Evolutionary conservation across 2,113 vertebrate genomes (phyloP).

Genomic region (Microcebus murinus): DNA sequence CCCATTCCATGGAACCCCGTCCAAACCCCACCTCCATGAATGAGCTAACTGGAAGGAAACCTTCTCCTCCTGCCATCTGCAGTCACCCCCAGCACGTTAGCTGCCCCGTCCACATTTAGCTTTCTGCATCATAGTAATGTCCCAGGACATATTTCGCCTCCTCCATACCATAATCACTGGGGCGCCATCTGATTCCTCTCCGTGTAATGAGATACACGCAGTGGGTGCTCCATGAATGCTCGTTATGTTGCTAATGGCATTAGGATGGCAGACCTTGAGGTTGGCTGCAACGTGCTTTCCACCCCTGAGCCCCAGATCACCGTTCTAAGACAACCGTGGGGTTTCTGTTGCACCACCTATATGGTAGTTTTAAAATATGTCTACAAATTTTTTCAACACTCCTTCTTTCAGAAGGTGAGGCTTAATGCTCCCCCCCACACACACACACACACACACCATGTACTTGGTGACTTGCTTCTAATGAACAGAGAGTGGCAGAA

Average conservation of each 20-base stretch:
- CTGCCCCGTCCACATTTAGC: neutral
- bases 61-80: neutral
- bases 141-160: neutral
- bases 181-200: neutral
- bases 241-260: neutral
- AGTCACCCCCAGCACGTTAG: neutral
- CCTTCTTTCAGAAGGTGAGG: neutral
- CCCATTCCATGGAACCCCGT: neutral
- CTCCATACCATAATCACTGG: neutral
- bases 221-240: neutral
- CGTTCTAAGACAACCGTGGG: neutral
- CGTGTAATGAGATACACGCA: neutral
- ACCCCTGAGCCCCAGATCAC: neutral
- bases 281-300: neutral
- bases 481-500: neutral
- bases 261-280: neutral
- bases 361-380: neutral
- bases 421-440: too few species aligned
- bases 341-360: neutral
- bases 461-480: neutral
- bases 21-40: neutral
- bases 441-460: too few species aligned
- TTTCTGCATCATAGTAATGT: neutral
- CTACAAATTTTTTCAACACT: neutral
- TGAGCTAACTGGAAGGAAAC: neutral